Base-by-base conservation (phyloP, 2,888 invertebrate species). In the Ichneumon xanthorius region DNA sequence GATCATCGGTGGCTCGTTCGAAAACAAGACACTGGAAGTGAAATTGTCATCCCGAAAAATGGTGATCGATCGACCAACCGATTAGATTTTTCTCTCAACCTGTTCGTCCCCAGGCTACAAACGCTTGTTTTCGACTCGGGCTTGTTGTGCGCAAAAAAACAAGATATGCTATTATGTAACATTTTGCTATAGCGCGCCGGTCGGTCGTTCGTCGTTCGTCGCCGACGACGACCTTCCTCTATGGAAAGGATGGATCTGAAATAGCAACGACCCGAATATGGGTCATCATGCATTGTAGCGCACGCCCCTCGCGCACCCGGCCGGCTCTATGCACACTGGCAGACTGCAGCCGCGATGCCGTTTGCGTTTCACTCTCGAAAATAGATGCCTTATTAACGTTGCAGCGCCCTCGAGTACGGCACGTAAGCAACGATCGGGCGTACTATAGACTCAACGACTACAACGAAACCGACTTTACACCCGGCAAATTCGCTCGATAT, bases 231-330 rank as follows among this genome's bases (percentile, higher is more conserved):
- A 94, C 93, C 94, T 94, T 94, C 93, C 93, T 93, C 93, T 93
- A 93, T 93, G 93, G 93, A 93, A 93, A 93, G 93, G 93, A 93
- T 93, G 92, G 92, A 93, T 93, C 93, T 93, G 93, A 94, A 93
- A 93, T 94, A 93, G 93, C 93, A 94, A 94, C 93, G 93, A 93
- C 93, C 93, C 93, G 93, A 93, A 94, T 93, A 93, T 93, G 92
- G 94, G 94, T 94, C 94, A 94, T 92, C 93, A 91, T 93, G 93
- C 93, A 94, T 93, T 92, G 93, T 92, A 90, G 90, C 92, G 89
- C 92, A 92, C 92, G 92, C 93, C 93, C 92, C 93, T 88, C 86
- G 85, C 87, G 87, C 84, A 84, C 77, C 76, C 81, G 86, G 45
- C 45, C 45, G 45, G 89, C 85, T 63, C 61, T 63, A 63, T 80